Evolutionary conservation across 2,113 vertebrate genomes (phyloP), one percentile per base, ranked within the genome.

Genomic region (Notiomystis cincta): DNA sequence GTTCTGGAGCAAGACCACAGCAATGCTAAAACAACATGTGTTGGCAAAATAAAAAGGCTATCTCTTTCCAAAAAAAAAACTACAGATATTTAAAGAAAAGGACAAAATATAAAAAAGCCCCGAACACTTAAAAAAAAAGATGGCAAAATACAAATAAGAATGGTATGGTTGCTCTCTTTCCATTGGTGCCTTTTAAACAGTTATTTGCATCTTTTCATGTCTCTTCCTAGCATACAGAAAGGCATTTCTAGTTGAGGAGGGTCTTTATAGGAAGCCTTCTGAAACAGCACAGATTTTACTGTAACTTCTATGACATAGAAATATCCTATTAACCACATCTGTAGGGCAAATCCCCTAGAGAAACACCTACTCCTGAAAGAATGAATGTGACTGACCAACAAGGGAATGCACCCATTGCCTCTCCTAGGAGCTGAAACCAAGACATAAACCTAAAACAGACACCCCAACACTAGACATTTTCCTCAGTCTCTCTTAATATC

Each of bases 81-180:
- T 35, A 28, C 3, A 73, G 13, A 6, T 37, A 67, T 42, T 40
- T 24, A 9, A 69, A 38, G 3, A 54, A 37, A 61, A 86, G 6
- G 19, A 54, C 22, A 54, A 11, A 81, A 80, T 35, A 42, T 10
- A 54, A 18, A 53, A 37, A 44, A 45, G 0, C 0, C 2, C 6
- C 6, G 27, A 45, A 44, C 2, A 28, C 13, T 12, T 33, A 20
- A 40, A 23, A 45, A 60, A 82, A 25, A 24, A 5, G 7, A 15
- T 10, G 1, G 7, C 10, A 62, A 50, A 62, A 75, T 13, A 37
- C 4, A 54, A 42, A 42, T 53, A 9, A 87, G 20, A 66, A 89
- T 9, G 4, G 23, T 61, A 9, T 42, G 65, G 31, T 38, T 1
- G 0, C 11, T 77, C 30, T 38, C 20, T 66, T 90, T 40, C 50